A percentile compares a stretch with the other conserved stretches of the same genome.
Conservation (phyloP, 2,888 invertebrate genomes). For the Dolomedes plantarius region DNA sequence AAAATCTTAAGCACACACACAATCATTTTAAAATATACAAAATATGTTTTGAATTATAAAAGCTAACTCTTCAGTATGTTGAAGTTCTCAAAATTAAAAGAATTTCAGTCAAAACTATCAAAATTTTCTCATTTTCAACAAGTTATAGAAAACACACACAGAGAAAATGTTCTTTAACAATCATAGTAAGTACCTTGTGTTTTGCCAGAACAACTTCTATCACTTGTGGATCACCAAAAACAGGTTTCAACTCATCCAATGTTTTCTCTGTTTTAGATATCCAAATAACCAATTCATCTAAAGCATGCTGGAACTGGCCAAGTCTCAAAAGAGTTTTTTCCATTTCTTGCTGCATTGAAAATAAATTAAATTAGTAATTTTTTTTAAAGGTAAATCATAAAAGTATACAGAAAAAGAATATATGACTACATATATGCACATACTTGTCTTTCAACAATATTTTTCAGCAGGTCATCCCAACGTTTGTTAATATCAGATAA, state of each 20-base stretch:
- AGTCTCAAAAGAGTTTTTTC: conserved; percentile 94
- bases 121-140: too few relatives aligned
- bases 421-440: neutral
- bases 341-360: conserved; percentile 82
- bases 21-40: too few relatives aligned
- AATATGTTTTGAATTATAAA: too few relatives aligned
- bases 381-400: neutral
- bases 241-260: conserved; percentile 89
- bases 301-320: conserved; percentile 97
- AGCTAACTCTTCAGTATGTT: too few relatives aligned
- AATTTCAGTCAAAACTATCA: too few relatives aligned
- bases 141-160: too few relatives aligned
- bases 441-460: conserved; percentile 91
- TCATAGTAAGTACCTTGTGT: conserved; percentile 88
- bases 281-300: conserved; percentile 95
- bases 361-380: neutral
- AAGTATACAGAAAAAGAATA: neutral
- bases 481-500: conserved; percentile 91
- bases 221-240: conserved; percentile 94
- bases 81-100: too few relatives aligned
- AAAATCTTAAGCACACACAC: too few relatives aligned
- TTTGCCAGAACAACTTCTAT: conserved; percentile 97
- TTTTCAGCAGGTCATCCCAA: conserved; percentile 93
- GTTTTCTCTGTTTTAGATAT: conserved; percentile 92
- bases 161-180: too few relatives aligned